Percentiles rank a stretch among this genome's conserved stretches.
phyloP scores from a whole-genome alignment of 2,797 vertebrate species.

The Podarcis siculus region DNA sequence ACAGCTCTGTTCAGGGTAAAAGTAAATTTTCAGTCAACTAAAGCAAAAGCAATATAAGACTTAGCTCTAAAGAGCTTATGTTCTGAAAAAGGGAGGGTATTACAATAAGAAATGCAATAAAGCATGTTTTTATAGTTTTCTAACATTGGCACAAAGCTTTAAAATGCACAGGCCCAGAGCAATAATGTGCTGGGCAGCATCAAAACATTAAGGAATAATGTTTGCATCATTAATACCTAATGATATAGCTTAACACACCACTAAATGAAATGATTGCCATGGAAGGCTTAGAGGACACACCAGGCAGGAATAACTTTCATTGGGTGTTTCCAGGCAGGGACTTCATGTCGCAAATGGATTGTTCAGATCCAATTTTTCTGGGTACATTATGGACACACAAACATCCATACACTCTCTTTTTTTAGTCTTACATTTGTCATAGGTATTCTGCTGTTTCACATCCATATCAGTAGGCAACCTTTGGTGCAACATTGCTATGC shows the following conservation, averaged over 20 bases:
- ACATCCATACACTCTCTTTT: no score
- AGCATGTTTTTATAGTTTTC: conserved; percentile 48
- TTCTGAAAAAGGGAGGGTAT: conserved; percentile 10
- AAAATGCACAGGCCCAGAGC: conserved; percentile 52
- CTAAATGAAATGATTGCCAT: conserved; percentile 45
- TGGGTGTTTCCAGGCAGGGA: background rate
- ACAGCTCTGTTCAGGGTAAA: background rate
- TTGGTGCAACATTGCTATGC: no score
- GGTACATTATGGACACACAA: no score
- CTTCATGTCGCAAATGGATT: background rate
- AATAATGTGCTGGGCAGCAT: conserved; percentile 53
- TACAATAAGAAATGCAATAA: conserved; percentile 59
- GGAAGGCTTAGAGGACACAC: background rate
- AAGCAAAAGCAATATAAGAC: background rate
- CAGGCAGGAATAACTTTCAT: background rate
- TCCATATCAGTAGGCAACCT: no score
- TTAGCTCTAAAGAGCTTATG: background rate
- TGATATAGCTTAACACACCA: conserved; percentile 62
- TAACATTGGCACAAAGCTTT: conserved; percentile 28
- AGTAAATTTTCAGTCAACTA: background rate
- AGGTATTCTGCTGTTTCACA: no score
- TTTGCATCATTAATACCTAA: conserved; percentile 67
- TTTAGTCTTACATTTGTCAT: no score
- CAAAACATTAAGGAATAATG: conserved; percentile 63
- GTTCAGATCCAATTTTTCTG: no score